Conservation (phyloP, 2,113 vertebrate genomes). For the Natator depressus region DNA sequence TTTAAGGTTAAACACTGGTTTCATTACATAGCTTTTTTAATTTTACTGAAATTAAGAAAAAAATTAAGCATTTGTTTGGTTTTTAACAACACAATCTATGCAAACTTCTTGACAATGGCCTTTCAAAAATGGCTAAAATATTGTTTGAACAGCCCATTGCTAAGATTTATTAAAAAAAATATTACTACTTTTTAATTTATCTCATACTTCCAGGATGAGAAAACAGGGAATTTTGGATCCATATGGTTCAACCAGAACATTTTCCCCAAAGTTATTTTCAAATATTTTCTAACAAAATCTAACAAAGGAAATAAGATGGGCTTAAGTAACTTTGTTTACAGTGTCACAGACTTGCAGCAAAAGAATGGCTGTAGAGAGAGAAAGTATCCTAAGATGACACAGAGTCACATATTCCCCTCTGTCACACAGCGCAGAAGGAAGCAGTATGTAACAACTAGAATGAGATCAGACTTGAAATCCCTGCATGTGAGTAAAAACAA, state of each 20-base stretch:
- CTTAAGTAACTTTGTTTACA: neutral
- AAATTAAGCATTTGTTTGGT: accelerated
- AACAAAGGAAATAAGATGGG: neutral
- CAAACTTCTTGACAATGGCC: neutral
- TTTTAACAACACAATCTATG: neutral
- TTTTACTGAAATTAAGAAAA: neutral
- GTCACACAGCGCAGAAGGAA: neutral
- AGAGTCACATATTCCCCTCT: neutral
- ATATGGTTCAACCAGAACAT: neutral
- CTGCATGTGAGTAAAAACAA: neutral
- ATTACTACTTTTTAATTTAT: neutral
- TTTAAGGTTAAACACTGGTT: neutral
- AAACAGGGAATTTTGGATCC: neutral
- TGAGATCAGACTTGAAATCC: neutral
- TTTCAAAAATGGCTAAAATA: neutral
- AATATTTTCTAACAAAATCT: neutral
- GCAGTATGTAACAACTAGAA: neutral
- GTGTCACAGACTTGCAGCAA: neutral
- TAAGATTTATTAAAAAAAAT: neutral
- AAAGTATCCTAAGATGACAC: neutral
- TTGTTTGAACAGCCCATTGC: neutral
- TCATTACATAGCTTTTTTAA: neutral
- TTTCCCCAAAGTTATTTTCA: neutral
- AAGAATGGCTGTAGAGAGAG: neutral
- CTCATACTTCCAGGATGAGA: neutral